Conservation (phyloP, 2,888 invertebrate species). For the Halocaridina rubra region DNA sequence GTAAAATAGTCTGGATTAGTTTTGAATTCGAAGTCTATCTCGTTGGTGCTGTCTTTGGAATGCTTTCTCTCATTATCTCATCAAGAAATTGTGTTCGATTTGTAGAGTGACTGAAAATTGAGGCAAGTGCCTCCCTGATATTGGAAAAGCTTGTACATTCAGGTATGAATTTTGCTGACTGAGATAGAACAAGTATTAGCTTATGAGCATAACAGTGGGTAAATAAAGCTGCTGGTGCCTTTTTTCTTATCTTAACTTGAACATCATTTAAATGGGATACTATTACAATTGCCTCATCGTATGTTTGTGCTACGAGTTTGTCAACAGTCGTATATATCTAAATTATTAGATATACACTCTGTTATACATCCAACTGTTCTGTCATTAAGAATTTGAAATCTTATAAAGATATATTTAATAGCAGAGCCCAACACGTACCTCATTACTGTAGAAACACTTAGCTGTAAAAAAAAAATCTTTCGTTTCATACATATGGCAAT, state of each 20-base stretch:
- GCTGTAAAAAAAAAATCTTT: no score
- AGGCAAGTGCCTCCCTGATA: not conserved
- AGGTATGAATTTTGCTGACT: not conserved
- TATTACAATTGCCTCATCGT: not conserved
- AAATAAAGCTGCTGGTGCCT: not conserved
- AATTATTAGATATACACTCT: conserved; percentile 16
- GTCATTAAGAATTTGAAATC: conserved; percentile 4
- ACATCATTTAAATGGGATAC: conserved; percentile 18
- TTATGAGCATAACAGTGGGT: conserved; percentile 19
- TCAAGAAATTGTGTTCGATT: conserved; percentile 10
- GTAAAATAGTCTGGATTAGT: not conserved
- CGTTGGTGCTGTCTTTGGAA: not conserved
- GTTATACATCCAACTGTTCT: conserved; percentile 18
- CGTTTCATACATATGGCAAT: no score
- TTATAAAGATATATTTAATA: conserved; percentile 6
- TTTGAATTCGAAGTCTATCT: conserved; percentile 7
- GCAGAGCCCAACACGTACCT: not conserved
- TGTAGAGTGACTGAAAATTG: conserved; percentile 21
- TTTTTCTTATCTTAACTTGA: not conserved
- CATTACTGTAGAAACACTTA: no score
- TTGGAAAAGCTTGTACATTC: not conserved
- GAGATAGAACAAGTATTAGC: conserved; percentile 5
- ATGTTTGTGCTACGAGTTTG: not conserved
- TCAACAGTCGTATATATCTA: conserved; percentile 7
- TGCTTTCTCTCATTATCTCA: not conserved